A percentile compares a stretch with the other conserved stretches of the same genome.
Conservation (phyloP, 2,797 vertebrate species). For the Argentina silus region DNA sequence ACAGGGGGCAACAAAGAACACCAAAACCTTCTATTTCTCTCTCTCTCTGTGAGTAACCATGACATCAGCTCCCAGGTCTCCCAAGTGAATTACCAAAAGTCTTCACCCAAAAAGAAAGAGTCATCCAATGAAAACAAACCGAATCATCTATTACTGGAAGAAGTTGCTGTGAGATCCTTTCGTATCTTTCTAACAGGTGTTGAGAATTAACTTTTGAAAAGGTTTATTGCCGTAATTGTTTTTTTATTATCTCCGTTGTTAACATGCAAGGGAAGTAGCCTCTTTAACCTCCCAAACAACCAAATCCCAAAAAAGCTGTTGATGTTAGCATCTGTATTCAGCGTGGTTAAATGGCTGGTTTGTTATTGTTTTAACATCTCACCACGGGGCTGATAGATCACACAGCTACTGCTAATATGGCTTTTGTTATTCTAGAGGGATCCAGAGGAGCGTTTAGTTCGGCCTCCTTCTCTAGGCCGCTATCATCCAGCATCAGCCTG, state of each 20-base stretch:
- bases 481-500: slow-evolving; percentile 75
- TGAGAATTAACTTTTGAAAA: slow-evolving; percentile 51
- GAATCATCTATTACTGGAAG: slow-evolving; percentile 70
- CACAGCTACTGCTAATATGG: slow-evolving; percentile 72
- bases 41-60: slow-evolving; percentile 31
- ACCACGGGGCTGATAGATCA: slow-evolving; percentile 56
- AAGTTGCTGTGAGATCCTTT: slow-evolving; percentile 65
- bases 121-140: slow-evolving; percentile 77
- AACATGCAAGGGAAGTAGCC: neutral
- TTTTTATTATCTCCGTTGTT: slow-evolving; percentile 19
- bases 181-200: slow-evolving; percentile 69
- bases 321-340: neutral
- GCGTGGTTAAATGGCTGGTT: slow-evolving; percentile 16
- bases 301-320: neutral
- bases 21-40: slow-evolving; percentile 29
- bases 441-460: slow-evolving; percentile 66
- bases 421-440: slow-evolving; percentile 72
- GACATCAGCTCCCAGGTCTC: slow-evolving; percentile 60
- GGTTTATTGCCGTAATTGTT: slow-evolving; percentile 31
- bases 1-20: slow-evolving; percentile 71
- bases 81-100: slow-evolving; percentile 66
- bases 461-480: slow-evolving; percentile 67
- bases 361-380: slow-evolving; percentile 45
- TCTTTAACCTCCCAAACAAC: slow-evolving; percentile 1
- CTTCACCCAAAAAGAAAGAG: slow-evolving; percentile 66